A percentile compares a stretch with the other conserved stretches of the same genome.
phyloP scores from a whole-genome alignment of 2,113 vertebrate species.

The Pristiophorus japonicus region DNA sequence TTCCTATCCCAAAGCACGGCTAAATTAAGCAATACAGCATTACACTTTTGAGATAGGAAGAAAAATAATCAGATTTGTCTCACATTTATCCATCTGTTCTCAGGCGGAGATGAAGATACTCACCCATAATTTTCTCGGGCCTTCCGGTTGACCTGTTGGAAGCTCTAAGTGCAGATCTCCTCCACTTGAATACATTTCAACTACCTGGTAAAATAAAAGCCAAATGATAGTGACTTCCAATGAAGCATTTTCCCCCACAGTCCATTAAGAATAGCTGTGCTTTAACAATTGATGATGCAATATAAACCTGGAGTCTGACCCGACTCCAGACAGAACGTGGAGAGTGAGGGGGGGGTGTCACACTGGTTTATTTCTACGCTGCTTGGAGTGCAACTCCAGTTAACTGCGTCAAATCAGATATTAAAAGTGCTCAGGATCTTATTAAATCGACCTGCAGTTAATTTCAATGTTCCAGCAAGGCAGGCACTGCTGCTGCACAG shows the following conservation, averaged over 20 bases:
- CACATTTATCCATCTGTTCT: not conserved
- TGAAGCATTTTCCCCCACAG: not conserved
- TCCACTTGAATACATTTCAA: slow-evolving; percentile 98
- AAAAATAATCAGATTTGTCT: not conserved
- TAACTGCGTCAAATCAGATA: not conserved
- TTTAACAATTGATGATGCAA: not conserved
- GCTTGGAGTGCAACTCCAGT: not conserved
- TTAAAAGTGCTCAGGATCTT: not conserved
- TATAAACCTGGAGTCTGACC: not conserved
- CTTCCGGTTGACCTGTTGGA: slow-evolving; percentile 91
- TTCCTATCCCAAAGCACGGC: not conserved
- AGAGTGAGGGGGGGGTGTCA: not conserved
- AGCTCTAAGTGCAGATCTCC: slow-evolving; percentile 95
- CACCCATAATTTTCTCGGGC: slow-evolving; percentile 87
- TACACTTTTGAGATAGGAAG: not conserved
- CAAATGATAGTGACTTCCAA: not conserved
- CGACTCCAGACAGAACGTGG: not conserved
- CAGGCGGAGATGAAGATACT: slow-evolving; percentile 44
- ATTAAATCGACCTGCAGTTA: not conserved
- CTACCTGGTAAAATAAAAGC: slow-evolving; percentile 63
- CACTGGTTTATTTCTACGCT: not conserved
- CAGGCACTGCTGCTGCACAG: not conserved
- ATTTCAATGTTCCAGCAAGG: not conserved
- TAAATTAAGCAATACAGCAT: not conserved
- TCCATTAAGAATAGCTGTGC: not conserved